Evolutionary conservation across 1,140 invertebrate genomes (phyloP).

Genomic region (Metopolophium dirhodum): DNA sequence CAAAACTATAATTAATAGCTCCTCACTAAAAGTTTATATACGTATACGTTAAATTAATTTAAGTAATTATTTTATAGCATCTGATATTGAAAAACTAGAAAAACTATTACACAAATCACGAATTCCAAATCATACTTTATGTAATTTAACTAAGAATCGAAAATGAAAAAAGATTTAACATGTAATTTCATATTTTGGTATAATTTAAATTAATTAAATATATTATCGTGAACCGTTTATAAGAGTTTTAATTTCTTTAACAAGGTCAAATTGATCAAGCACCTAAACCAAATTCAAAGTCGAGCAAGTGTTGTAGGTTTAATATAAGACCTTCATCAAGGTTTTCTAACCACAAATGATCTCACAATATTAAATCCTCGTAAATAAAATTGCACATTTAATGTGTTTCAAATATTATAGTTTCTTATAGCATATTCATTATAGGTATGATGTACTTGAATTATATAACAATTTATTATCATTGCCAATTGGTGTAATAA

Average conservation of each 20-base stretch:
- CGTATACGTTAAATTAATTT: not conserved
- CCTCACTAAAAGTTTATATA: not conserved
- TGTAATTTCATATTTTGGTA: not conserved
- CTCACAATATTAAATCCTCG: not conserved
- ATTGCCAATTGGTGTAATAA: not conserved
- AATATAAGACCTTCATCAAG: not conserved
- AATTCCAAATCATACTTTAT: not conserved
- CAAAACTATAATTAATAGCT: not conserved
- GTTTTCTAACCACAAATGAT: slow-evolving; percentile 12
- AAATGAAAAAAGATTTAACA: not conserved
- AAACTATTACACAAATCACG: not conserved
- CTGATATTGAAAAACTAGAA: not conserved
- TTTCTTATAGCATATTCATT: not conserved
- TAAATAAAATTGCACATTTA: not conserved
- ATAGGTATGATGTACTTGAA: not conserved
- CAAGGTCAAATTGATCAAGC: not conserved
- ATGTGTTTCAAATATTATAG: not conserved
- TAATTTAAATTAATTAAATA: not conserved
- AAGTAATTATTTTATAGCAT: not conserved
- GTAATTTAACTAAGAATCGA: not conserved
- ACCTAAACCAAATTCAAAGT: slow-evolving; percentile 3
- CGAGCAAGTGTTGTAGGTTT: not conserved
- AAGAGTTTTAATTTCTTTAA: not conserved
- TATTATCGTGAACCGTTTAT: not conserved
- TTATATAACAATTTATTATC: not conserved